These are phyloP conservation scores for Sebastes vulpes DNA, from an alignment of 2,797 vertebrate genomes.

Conservation along the genomic window DNA sequence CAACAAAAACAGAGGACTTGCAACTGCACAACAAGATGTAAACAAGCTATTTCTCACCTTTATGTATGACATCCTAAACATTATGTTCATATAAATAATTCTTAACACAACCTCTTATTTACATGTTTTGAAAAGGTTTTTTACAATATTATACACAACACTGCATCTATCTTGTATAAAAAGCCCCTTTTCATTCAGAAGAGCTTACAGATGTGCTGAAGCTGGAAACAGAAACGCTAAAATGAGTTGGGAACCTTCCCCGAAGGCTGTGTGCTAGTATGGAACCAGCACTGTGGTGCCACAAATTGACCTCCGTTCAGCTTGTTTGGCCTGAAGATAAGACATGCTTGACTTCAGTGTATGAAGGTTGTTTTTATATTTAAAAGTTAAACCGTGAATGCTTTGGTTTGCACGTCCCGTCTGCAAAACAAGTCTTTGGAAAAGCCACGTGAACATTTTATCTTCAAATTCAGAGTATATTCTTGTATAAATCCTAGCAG, in stretches of 20 bases:
- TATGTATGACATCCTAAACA: background rate
- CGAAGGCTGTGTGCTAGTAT: background rate
- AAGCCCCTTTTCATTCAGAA: background rate
- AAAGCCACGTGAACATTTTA: background rate
- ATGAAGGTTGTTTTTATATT: conserved; percentile 9
- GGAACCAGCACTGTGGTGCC: background rate
- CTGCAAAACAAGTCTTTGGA: background rate
- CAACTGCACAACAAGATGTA: background rate
- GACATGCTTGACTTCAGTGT: background rate
- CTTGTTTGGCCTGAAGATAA: conserved; percentile 24
- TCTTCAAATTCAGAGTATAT: conserved; percentile 1
- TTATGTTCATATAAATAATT: background rate
- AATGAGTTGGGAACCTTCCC: background rate
- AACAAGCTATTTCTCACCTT: background rate
- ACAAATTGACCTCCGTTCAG: conserved; percentile 24
- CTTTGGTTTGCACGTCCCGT: conserved; percentile 1
- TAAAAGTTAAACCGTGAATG: conserved; percentile 16
- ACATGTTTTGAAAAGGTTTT: background rate
- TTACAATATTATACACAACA: background rate
- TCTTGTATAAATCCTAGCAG: conserved; percentile 16
- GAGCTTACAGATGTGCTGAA: background rate
- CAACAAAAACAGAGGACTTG: background rate
- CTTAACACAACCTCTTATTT: background rate
- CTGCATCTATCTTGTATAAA: background rate
- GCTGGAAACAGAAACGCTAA: background rate